Evolutionary conservation across 2,888 invertebrate genomes (phyloP).

Genomic region (Amphimallon solstitiale): DNA sequence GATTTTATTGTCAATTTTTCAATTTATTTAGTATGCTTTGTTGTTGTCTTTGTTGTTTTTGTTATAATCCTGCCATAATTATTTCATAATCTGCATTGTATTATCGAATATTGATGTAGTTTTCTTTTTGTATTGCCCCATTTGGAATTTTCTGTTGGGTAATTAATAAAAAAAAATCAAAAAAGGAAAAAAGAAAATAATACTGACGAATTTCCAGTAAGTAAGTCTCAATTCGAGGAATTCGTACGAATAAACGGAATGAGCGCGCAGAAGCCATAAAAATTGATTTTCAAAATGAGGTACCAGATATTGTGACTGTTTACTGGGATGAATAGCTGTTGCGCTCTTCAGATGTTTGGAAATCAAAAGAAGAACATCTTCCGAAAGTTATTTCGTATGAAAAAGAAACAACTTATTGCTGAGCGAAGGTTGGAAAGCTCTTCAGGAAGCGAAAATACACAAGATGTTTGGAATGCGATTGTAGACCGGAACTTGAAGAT

Average conservation of each 20-base stretch:
- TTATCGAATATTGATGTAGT: too few relatives aligned
- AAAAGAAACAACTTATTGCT: conserved; percentile 50
- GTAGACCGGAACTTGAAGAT: conserved; percentile 7
- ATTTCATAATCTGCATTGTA: too few relatives aligned
- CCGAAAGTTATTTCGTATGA: conserved; percentile 46
- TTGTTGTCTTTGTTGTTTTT: too few relatives aligned
- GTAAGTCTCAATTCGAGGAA: conserved; percentile 51
- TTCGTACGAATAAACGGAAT: conserved; percentile 46
- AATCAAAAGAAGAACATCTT: conserved; percentile 51
- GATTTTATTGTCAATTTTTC: too few relatives aligned
- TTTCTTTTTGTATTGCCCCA: too few relatives aligned
- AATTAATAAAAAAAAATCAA: too few relatives aligned
- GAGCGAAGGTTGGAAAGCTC: conserved; percentile 50
- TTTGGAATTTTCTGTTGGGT: too few relatives aligned
- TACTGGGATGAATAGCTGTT: conserved; percentile 56
- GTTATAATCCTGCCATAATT: too few relatives aligned
- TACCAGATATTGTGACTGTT: conserved; percentile 51
- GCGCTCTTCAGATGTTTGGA: conserved; percentile 47
- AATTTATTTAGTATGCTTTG: too few relatives aligned
- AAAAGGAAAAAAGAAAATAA: too few relatives aligned
- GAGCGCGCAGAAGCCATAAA: conserved; percentile 47
- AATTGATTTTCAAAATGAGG: conserved; percentile 51
- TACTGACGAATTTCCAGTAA: conserved; percentile 50
- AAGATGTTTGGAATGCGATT: conserved; percentile 41
- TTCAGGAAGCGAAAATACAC: conserved; percentile 45